These are phyloP conservation scores for Lasioglossum baleicum DNA, from an alignment of 1,140 invertebrate species.

Conservation along the genomic window DNA sequence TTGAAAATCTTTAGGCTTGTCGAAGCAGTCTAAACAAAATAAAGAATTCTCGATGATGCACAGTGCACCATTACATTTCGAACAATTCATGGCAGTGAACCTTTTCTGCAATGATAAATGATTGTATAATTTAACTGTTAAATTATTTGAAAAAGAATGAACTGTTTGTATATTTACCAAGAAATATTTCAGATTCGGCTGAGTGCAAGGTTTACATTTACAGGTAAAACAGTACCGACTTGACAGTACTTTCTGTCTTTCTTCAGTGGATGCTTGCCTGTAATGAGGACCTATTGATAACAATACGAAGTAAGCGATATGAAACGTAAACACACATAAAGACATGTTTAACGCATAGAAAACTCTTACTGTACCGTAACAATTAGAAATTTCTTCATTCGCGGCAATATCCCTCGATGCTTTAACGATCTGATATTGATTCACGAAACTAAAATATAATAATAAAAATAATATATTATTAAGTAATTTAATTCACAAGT, in stretches of 20 bases:
- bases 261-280: constrained; percentile 80
- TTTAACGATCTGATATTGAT: constrained; percentile 81
- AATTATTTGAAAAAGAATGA: not conserved
- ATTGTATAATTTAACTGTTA: not conserved
- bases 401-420: constrained; percentile 79
- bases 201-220: constrained; percentile 83
- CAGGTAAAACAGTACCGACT: constrained; percentile 88
- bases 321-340: not conserved
- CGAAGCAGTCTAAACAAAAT: constrained; percentile 70
- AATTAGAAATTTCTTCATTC: constrained; percentile 86
- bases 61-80: constrained; percentile 70
- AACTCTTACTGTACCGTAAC: constrained; percentile 82
- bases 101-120: constrained; percentile 69
- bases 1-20: constrained; percentile 58
- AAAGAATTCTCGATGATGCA: constrained; percentile 41
- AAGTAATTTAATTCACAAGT: not conserved
- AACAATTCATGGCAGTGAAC: constrained; percentile 74
- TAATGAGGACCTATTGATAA: constrained; percentile 83
- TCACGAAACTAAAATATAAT: constrained; percentile 75
- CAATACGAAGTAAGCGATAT: not conserved
- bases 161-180: constrained; percentile 73
- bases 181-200: constrained; percentile 78
- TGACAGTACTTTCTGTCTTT: constrained; percentile 82
- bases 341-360: constrained; percentile 23
- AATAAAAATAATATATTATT: constrained; percentile 34